Base-by-base conservation (phyloP, 2,888 invertebrate species). In the Lissonota sp. region DNA sequence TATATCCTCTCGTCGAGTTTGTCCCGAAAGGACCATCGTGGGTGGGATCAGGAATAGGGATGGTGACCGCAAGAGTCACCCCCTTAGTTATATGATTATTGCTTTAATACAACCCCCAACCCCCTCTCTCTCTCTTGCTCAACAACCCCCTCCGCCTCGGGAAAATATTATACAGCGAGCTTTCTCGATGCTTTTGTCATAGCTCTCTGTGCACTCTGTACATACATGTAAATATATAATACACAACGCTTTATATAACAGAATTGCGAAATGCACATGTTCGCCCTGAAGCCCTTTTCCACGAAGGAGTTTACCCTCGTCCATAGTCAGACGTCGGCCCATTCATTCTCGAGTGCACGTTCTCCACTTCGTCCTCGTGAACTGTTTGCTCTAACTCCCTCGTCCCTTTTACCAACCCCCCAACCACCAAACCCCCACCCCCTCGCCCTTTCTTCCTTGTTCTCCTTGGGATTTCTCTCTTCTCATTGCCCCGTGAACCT, bases 61-160 rank as follows among this genome's bases (percentile, higher is more conserved):
- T 26, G 64, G 87, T 85, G 88, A 87, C 89, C 87, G 79, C 84
- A 77, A 80, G 83, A 80, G 75, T 70, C 71, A 67, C 81, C 76
- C 84, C 88, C 89, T 90, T 89, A 88, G 89, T 91, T 92, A 90
- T 90, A 91, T 88, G 91, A 91, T 92, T 92, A 92, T 91, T 91
- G 88, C 91, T 26, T 26, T 26, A 26, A 26, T 26, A 26, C 26
- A 26, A 26, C 26, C 26, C 26, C 26, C 26, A 3, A 26, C 26
- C 26, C 26, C 1, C 26, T 1, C 26, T 26, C 26, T 26, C 26
- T 1, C 26, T 26, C 26, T 26, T 26, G 1, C 26, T 26, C 26
- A 26, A 26, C 26, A 3, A 26, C 26, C 26, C 26, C 26, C 26
- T 26, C 26, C 26, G 26, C 79, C 75, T 74, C 42, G 37, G 5